Evolutionary conservation across 1,140 invertebrate genomes (phyloP), one percentile per base, ranked within the genome.

Genomic region (Phymorhynchus buccinoides): DNA sequence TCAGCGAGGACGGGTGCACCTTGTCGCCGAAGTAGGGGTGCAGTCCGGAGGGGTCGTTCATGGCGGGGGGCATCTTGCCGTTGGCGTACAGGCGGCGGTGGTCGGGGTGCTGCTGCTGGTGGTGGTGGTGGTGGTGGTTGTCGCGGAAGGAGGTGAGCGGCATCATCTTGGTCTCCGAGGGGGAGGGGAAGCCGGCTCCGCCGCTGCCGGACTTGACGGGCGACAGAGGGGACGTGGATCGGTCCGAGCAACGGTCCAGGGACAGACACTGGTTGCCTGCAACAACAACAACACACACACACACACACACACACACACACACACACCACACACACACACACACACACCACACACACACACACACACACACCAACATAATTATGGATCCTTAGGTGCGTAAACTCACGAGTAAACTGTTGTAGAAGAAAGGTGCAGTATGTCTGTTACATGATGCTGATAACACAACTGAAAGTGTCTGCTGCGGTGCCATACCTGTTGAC

Each of bases 21-120:
- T 83, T 83, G 39, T 83, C 81, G 62, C 81, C 66, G 81, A 73
- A 71, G 81, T 83, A 83, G 22, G 81, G 81, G 81, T 83, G 66
- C 62, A 83, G 62, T 9, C 37, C 81, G 6, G 73, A 75, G 2
- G 35, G 62, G 62, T 83, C 81, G 81, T 83, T 83, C 32, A 83
- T 42, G 81, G 81, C 30, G 62, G 73, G 39, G 62, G 71, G 71
- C 39, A 66, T 66, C 62, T 83, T 83, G 81, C 62, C 48, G 81
- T 83, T 83, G 81, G 81, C 48, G 62, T 66, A 83, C 56, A 83
- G 81, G 16, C 66, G 56, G 16, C 81, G 81, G 81, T 71, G 41
- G 22, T 83, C 81, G 35, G 81, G 81, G 14, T n/a, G n/a, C n/a
- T n/a, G n/a, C n/a, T n/a, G n/a, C n/a, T n/a, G n/a, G n/a, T n/a